Base-by-base conservation (phyloP, 2,113 vertebrate genomes). In the Paedocypris sp. region DNA sequence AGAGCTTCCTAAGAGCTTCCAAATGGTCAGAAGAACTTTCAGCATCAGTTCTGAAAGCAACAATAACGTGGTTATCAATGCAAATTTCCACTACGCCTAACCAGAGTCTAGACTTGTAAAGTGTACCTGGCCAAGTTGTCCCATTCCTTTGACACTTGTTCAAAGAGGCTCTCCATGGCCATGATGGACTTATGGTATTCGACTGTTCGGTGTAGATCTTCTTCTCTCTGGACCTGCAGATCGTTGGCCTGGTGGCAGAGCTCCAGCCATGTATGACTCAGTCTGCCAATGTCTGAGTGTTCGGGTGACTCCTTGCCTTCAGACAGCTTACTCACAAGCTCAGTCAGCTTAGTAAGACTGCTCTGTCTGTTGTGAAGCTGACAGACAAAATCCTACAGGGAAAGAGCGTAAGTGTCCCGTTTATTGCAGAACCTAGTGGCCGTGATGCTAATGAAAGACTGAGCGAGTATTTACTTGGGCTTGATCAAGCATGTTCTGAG, bases 81-180 rank as follows among this genome's bases (percentile, higher is more conserved):
- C n/a, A n/a, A n/a, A n/a, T n/a, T n/a, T n/a, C 2, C 1, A 23
- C 10, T 35, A 19, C 2, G 15, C 9, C n/a, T 3, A 38, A 13
- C 43, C 25, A 28, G 35, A 41, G 43, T 29, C 81, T 66, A 0
- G 77, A 74, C 61, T 74, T 79, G 7, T 77, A 77, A n/a, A 11
- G 74, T 91, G 22, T 85, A 99, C 95, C 94, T 94, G 74, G 92
- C 93, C 12, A 99, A 75, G 71, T 90, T 92, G 75, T 99, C 93
- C 93, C 93, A 98, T 62, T 98, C 93, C 20, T 89, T 91, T 16
- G 90, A 94, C 59, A 96, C 87, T 61, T 91, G 91, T 74, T 95
- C 90, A 72, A 99, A 89, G 62, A 92, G 87, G 58, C 77, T 82
- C 78, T 99, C 92, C 19, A 94, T 83, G 0, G 88, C 65, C 2